Evolutionary conservation across 2,113 vertebrate species (phyloP), one percentile per base, ranked within the genome.

Genomic region (Acanthochromis polyacanthus): DNA sequence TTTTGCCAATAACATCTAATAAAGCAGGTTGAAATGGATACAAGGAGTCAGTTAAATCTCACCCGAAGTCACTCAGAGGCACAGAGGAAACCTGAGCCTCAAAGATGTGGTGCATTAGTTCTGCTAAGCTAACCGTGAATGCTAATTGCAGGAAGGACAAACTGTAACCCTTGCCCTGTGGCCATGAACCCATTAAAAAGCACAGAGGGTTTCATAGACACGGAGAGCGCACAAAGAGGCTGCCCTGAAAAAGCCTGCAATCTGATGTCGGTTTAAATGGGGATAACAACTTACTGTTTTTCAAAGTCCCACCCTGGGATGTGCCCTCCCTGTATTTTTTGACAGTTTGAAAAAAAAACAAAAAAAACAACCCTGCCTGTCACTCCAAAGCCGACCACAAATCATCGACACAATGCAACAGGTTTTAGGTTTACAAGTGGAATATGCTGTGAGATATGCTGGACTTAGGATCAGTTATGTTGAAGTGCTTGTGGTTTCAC

Each of bases 51-150:
- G 60, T 85, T 86, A 84, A 88, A 88, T 87, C 82, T 92, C 57
- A 93, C 89, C 89, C 0, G 81, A 82, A 89, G 90, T 87, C 77
- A 79, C 73, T 90, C 89, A 73, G 89, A 88, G 95, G 90, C 88
- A 71, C 91, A 79, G 75, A 0, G 90, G 96, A 95, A 98, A 98
- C 91, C 78, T 87, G 95, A 98, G 93, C 96, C 96, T 96, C 95
- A 96, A 95, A 90, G 94, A 94, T 92, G 93, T 93, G 95, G 93
- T 92, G 95, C 91, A 95, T 97, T 95, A 95, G 96, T 97, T 98
- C 96, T 96, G 97, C 97, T 97, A 77, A 95, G 96, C 95, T 96
- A 95, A 96, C 97, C 95, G 67, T 95, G 95, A 96, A 96, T 93
- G 48, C 93, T 97, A 97, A 97, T 96, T 96, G 96, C 95, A 96